These are phyloP conservation scores for Microctenopoma steveboyesi DNA, from an alignment of 2,797 vertebrate species.

Conservation along the genomic window DNA sequence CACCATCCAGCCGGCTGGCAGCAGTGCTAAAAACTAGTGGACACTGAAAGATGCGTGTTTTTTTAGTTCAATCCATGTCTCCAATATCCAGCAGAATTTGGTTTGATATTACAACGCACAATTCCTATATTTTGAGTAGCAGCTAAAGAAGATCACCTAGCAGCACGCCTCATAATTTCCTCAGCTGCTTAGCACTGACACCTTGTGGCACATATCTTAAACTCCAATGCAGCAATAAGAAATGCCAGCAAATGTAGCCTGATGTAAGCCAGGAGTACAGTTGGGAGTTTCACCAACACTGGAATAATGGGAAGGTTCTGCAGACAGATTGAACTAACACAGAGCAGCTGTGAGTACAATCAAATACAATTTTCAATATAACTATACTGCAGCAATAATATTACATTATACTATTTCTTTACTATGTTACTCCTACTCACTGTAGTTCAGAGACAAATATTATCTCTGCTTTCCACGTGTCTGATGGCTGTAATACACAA, in stretches of 20 bases:
- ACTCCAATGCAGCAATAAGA: slow-evolving; percentile 38
- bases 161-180: neutral
- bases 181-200: slow-evolving; percentile 44
- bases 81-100: neutral
- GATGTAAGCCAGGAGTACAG: neutral
- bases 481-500: too few species aligned
- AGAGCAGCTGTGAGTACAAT: too few species aligned
- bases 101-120: neutral
- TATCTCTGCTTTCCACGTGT: too few species aligned
- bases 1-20: neutral
- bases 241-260: neutral
- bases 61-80: neutral
- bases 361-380: too few species aligned
- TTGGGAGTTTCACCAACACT: neutral
- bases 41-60: neutral
- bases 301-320: neutral
- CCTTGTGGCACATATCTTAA: slow-evolving; percentile 21
- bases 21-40: neutral
- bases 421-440: too few species aligned
- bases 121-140: neutral
- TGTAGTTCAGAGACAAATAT: too few species aligned
- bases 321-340: neutral
- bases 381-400: too few species aligned
- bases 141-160: neutral
- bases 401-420: too few species aligned